Evolutionary conservation across 2,888 invertebrate genomes (phyloP).

Genomic region (Sylvicola cinctus): DNA sequence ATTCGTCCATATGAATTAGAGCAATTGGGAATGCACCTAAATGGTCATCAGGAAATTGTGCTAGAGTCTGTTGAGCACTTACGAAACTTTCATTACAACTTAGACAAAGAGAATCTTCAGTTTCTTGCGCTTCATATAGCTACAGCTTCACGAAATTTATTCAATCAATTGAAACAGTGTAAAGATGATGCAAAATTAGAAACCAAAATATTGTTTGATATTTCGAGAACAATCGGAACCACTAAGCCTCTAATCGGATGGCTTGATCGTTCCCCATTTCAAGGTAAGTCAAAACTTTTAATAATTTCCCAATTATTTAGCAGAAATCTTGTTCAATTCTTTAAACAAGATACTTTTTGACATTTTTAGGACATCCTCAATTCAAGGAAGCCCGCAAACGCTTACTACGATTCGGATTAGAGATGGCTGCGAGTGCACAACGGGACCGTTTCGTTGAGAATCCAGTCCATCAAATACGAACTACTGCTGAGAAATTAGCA

Average conservation of each 20-base stretch:
- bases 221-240: slow-evolving; percentile 62
- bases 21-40: slow-evolving; percentile 60
- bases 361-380: slow-evolving; percentile 36
- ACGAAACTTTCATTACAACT: slow-evolving; percentile 74
- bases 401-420: slow-evolving; percentile 57
- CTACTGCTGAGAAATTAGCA: slow-evolving; percentile 52
- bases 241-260: slow-evolving; percentile 79
- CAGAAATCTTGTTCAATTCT: slow-evolving; percentile 2
- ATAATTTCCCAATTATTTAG: neutral
- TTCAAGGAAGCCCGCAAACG: slow-evolving; percentile 49
- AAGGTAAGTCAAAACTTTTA: slow-evolving; percentile 14
- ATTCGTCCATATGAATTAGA: slow-evolving; percentile 77
- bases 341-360: slow-evolving; percentile 1
- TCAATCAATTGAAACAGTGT: slow-evolving; percentile 41
- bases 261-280: slow-evolving; percentile 47
- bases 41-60: slow-evolving; percentile 87
- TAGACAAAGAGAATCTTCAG: slow-evolving; percentile 82
- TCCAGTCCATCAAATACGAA: slow-evolving; percentile 49
- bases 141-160: slow-evolving; percentile 58
- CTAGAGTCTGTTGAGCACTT: slow-evolving; percentile 83
- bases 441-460: slow-evolving; percentile 74
- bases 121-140: slow-evolving; percentile 67
- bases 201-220: slow-evolving; percentile 65
- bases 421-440: slow-evolving; percentile 80
- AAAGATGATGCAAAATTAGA: slow-evolving; percentile 39